Percentiles rank a stretch among this genome's conserved stretches.
phyloP scores from a whole-genome alignment of 2,113 vertebrate species.

The Corvus cornix region DNA sequence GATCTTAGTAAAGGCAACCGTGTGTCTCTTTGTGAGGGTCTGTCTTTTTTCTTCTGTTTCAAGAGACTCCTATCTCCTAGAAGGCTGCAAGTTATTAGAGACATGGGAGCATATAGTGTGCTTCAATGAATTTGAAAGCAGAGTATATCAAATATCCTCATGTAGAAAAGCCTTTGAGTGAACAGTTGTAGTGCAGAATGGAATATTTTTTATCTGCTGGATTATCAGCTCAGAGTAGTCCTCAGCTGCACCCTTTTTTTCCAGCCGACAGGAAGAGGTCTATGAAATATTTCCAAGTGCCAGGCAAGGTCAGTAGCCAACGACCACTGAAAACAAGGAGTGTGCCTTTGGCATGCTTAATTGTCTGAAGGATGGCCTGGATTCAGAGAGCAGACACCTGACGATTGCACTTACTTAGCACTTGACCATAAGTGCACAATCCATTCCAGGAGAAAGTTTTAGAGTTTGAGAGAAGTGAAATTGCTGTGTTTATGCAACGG shows the following conservation, averaged over 20 bases:
- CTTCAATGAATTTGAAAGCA: constrained; percentile 57
- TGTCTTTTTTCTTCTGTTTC: constrained; percentile 52
- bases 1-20: constrained; percentile 3
- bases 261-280: constrained; percentile 20
- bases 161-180: constrained; percentile 31
- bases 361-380: neutral
- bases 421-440: neutral
- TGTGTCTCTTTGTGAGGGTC: constrained; percentile 32
- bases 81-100: constrained; percentile 45
- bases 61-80: constrained; percentile 18
- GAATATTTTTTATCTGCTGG: constrained; percentile 33
- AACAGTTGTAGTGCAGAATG: neutral
- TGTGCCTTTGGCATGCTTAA: neutral
- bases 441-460: neutral
- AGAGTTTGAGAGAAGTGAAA: neutral
- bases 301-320: neutral
- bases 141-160: constrained; percentile 25
- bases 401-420: neutral
- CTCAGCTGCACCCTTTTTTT: constrained; percentile 9
- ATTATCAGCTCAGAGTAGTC: constrained; percentile 26
- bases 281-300: constrained; percentile 22
- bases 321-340: neutral
- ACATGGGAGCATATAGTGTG: constrained; percentile 2
- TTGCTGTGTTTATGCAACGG: neutral
- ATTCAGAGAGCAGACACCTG: constrained; percentile 7